Evolutionary conservation across 2,888 invertebrate species (phyloP).

Genomic region (Drosophila leonis): DNA sequence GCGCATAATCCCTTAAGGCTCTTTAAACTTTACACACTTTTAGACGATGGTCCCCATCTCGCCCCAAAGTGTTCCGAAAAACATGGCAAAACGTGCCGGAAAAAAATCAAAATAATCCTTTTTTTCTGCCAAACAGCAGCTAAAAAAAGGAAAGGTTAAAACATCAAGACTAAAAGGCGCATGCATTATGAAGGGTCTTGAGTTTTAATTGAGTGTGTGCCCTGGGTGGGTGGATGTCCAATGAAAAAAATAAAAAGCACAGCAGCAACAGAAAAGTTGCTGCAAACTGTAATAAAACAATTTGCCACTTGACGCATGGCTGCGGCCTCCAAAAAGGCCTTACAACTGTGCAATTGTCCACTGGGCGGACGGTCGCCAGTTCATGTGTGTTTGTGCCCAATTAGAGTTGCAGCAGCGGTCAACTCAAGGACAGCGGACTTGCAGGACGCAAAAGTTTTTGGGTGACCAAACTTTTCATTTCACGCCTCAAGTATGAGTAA

Average conservation of each 20-base stretch:
- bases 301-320: slow-evolving; percentile 60
- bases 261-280: slow-evolving; percentile 42
- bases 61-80: slow-evolving; percentile 38
- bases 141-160: slow-evolving; percentile 71
- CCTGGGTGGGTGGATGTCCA: slow-evolving; percentile 25
- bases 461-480: slow-evolving; percentile 66
- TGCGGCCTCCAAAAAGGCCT: slow-evolving; percentile 47
- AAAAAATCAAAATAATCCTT: slow-evolving; percentile 77
- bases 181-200: slow-evolving; percentile 81
- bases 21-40: slow-evolving; percentile 83
- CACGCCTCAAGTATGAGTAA: slow-evolving; percentile 81
- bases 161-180: slow-evolving; percentile 76
- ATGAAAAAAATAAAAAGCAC: slow-evolving; percentile 23
- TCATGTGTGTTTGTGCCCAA: slow-evolving; percentile 68
- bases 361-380: slow-evolving; percentile 5
- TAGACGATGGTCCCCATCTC: slow-evolving; percentile 46
- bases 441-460: slow-evolving; percentile 64
- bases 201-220: slow-evolving; percentile 84
- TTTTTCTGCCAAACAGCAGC: slow-evolving; percentile 41
- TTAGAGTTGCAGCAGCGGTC: slow-evolving; percentile 75
- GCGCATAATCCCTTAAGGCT: slow-evolving; percentile 82
- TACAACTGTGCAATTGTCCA: slow-evolving; percentile 27
- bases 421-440: slow-evolving; percentile 66
- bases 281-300: slow-evolving; percentile 76
- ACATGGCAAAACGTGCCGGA: slow-evolving; percentile 49